These are phyloP conservation scores for Hymenopus coronatus DNA, from an alignment of 2,888 invertebrate genomes.

Conservation along the genomic window DNA sequence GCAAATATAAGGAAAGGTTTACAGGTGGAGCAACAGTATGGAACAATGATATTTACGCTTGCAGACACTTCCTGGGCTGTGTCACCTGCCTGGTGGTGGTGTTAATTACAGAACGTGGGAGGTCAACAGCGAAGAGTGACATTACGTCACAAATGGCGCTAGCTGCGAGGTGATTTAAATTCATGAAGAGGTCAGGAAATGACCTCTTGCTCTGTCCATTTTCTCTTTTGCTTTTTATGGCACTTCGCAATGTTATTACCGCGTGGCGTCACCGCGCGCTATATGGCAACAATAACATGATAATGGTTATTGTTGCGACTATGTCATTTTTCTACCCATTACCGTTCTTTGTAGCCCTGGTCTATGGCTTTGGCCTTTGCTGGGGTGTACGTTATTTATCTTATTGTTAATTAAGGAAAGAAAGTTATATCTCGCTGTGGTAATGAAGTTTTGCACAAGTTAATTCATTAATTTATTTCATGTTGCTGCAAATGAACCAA, in stretches of 20 bases:
- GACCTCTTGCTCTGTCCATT: background rate
- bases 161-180: background rate
- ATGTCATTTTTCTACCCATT: background rate
- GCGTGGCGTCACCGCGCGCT: background rate
- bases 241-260: background rate
- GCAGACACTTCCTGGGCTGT: background rate
- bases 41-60: background rate
- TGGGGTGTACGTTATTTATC: background rate
- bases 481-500: no score
- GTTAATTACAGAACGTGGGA: background rate
- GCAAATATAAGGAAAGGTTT: no score
- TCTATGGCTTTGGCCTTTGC: background rate
- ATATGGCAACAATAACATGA: background rate
- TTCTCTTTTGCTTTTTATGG: background rate
- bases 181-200: background rate
- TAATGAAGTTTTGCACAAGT: no score
- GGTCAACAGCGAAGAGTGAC: background rate
- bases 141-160: background rate
- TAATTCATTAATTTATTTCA: no score
- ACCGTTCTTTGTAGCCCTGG: background rate
- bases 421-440: no score
- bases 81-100: background rate
- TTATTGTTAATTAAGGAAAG: no score
- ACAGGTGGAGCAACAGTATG: no score
- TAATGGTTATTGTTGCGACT: background rate